These are phyloP conservation scores for Nymphalis c-album DNA, from an alignment of 2,888 invertebrate genomes.

Conservation along the genomic window DNA sequence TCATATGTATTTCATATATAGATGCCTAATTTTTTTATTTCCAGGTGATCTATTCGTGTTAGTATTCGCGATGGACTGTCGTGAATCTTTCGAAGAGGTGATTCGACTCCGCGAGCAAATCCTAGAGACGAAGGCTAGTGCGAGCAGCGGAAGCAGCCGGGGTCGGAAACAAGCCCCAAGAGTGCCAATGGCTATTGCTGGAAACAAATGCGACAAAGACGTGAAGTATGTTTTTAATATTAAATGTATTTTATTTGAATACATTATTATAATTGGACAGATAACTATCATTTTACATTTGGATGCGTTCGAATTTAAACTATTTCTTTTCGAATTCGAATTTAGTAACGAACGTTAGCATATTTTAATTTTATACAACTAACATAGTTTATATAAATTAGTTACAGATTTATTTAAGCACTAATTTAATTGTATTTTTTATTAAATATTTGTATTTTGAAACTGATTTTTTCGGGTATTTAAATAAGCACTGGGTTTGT, in stretches of 20 bases:
- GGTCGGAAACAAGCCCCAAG: conserved; percentile 84
- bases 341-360: too few relatives aligned
- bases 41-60: conserved; percentile 90
- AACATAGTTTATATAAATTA: too few relatives aligned
- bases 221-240: conserved; percentile 81
- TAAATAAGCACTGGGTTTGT: too few relatives aligned
- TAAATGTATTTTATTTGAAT: not conserved
- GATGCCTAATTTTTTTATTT: not conserved
- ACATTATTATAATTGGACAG: too few relatives aligned
- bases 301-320: too few relatives aligned
- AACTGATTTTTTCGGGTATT: too few relatives aligned
- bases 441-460: too few relatives aligned
- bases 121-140: conserved; percentile 90
- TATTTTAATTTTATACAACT: too few relatives aligned
- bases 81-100: conserved; percentile 92
- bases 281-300: too few relatives aligned
- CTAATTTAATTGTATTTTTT: too few relatives aligned
- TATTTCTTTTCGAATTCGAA: too few relatives aligned
- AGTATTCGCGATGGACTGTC: conserved; percentile 92
- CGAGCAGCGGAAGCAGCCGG: conserved; percentile 83
- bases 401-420: too few relatives aligned
- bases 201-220: conserved; percentile 93
- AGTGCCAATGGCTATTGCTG: conserved; percentile 93
- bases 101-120: conserved; percentile 90
- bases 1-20: not conserved